Base-by-base conservation (phyloP, 2,113 vertebrate species). In the Myiagra hebetior region DNA sequence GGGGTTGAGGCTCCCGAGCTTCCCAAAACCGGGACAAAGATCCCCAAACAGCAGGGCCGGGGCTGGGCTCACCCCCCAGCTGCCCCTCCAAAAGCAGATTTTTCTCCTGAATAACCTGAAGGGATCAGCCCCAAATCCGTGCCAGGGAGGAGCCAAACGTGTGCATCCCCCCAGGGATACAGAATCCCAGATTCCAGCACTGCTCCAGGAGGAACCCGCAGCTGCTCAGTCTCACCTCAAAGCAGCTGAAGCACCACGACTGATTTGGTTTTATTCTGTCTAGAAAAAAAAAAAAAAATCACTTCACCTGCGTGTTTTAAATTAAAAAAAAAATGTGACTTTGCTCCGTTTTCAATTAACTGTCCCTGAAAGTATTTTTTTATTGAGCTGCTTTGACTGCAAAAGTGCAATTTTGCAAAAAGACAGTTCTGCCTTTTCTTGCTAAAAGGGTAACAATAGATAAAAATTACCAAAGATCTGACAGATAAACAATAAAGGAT, bases 81-180 rank as follows among this genome's bases (percentile, higher is more conserved):
- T 1, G 2, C 65, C 26, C 33, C 30, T 28, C 65, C 39, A 7
- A 33, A 56, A 37, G 11, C 22, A 1, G 21, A 23, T 23, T 53
- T 33, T 37, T 6, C 33, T 44, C 28, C n/a, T 16, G 9, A 80
- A 70, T 4, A n/a, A 80, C 59, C 67, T 3, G 7, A 20, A 8
- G 3, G 20, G 55, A 57, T 6, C 22, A n/a, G 37, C 7, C 59
- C 64, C 2, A 26, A 56, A 22, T 1, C 19, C 33, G 31, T 44
- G 9, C 0, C 49, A 14, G 37, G 37, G 28, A 53, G 21, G 33
- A 33, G 68, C 17, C 68, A 27, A 47, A 53, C 1, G 35, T 2
- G 1, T 2, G 67, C 22, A 27, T 30, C 26, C n/a, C 55, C 31
- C 7, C 3, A 3, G 22, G 60, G 56, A 65, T 0, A 2, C 10